Conservation (phyloP, 2,797 vertebrate species). For the Neomorphus geoffroyi region DNA sequence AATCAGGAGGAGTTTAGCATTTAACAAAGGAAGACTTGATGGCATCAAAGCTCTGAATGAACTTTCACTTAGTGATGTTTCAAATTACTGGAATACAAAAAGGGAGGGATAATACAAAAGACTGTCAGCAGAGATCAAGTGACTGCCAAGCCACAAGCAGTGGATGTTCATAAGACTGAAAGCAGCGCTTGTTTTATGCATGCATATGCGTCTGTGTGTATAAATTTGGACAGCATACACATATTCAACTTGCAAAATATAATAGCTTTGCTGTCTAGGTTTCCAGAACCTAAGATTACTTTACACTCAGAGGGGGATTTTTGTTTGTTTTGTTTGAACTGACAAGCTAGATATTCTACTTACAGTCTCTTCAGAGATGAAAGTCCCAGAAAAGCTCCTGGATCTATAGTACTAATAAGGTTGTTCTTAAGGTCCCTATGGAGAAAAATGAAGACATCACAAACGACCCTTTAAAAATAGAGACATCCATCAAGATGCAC, state of each 20-base stretch:
- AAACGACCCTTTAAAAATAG: not conserved
- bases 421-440: slow-evolving; percentile 95
- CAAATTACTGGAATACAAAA: not conserved
- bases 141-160: not conserved
- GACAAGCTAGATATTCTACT: slow-evolving; percentile 74
- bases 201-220: not conserved
- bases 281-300: not conserved
- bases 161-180: not conserved
- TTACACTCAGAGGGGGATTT: not conserved
- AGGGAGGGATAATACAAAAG: not conserved
- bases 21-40: not conserved
- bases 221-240: not conserved
- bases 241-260: not conserved
- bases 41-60: not conserved
- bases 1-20: not conserved
- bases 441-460: slow-evolving; percentile 25
- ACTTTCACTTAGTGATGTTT: not conserved
- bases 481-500: not conserved
- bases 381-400: slow-evolving; percentile 92
- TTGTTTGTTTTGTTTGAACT: not conserved
- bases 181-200: not conserved
- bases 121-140: not conserved
- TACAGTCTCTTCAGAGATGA: slow-evolving; percentile 92
- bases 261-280: not conserved
- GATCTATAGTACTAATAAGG: slow-evolving; percentile 90